Evolutionary conservation across 1,140 invertebrate species (phyloP).

Genomic region (Lucilia cuprina): DNA sequence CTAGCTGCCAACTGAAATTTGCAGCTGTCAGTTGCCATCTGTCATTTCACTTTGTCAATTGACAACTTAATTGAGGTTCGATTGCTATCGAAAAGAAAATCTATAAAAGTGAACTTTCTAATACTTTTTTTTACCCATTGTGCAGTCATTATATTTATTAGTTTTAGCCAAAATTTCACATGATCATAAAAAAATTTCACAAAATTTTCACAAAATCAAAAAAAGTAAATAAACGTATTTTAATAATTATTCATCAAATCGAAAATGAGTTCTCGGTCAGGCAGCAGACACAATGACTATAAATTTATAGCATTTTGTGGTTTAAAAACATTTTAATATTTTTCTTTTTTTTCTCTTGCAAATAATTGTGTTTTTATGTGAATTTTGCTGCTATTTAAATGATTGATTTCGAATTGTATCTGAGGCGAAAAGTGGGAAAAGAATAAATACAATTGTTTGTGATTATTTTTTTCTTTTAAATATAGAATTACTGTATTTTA

Average conservation of each 20-base stretch:
- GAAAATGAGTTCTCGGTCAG: not conserved
- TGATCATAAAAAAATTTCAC: not conserved
- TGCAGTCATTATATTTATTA: not conserved
- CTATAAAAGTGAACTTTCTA: too few relatives aligned
- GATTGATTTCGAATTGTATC: not conserved
- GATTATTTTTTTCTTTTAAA: not conserved
- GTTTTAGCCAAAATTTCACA: not conserved
- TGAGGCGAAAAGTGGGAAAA: not conserved
- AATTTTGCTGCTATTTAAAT: not conserved
- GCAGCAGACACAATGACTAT: slow-evolving; percentile 2
- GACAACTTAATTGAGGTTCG: too few relatives aligned
- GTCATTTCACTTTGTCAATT: too few relatives aligned
- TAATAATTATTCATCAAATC: not conserved
- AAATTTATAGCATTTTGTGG: slow-evolving; percentile 14
- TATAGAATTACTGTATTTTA: not conserved
- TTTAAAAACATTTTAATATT: not conserved
- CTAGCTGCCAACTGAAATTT: too few relatives aligned
- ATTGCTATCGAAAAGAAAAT: too few relatives aligned
- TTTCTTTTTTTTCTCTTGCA: not conserved
- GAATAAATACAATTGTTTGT: slow-evolving; percentile 1
- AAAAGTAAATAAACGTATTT: not conserved
- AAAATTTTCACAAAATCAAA: not conserved
- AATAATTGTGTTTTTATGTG: not conserved
- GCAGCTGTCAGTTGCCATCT: too few relatives aligned
- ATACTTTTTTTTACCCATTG: not conserved